phyloP scores from a whole-genome alignment of 2,888 invertebrate species.

The Phyto melanocephala region DNA sequence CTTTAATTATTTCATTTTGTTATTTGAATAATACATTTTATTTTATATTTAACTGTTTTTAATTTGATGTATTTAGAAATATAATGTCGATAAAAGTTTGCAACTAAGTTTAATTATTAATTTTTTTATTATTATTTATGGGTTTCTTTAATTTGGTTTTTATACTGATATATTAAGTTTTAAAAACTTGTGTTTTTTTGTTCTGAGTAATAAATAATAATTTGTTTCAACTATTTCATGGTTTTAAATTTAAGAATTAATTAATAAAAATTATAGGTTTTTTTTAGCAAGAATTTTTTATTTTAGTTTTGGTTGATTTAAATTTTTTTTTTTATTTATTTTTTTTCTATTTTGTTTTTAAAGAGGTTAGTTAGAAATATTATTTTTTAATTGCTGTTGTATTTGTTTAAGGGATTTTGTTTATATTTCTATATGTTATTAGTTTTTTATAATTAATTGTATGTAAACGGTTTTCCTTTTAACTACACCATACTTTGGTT shows the following conservation, averaged over 20 bases:
- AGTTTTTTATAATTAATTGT: conserved; percentile 30
- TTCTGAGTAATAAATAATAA: conserved; percentile 48
- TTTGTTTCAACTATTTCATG: conserved; percentile 31
- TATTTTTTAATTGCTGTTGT: conserved; percentile 59
- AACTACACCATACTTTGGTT: conserved; percentile 8
- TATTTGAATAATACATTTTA: conserved; percentile 51
- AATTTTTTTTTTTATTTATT: too few relatives aligned
- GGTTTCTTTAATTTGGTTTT: conserved; percentile 3
- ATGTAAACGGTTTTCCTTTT: conserved; percentile 40
- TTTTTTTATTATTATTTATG: conserved; percentile 52
- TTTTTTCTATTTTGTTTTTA: too few relatives aligned
- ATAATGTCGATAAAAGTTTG: conserved; percentile 56
- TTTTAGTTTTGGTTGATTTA: conserved; percentile 16
- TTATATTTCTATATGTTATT: conserved; percentile 22
- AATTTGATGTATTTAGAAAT: conserved; percentile 65
- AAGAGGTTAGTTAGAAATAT: conserved; percentile 32
- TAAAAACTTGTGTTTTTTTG: conserved; percentile 17
- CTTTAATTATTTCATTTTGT: conserved; percentile 45
- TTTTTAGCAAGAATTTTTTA: conserved; percentile 29
- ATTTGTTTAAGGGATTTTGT: conserved; percentile 34
- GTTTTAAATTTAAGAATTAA: neutral
- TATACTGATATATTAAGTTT: conserved; percentile 41
- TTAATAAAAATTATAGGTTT: neutral
- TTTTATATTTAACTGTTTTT: conserved; percentile 30
- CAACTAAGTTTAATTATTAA: conserved; percentile 63